Evolutionary conservation across 1,140 invertebrate species (phyloP).

Genomic region (Olivierus martensii): DNA sequence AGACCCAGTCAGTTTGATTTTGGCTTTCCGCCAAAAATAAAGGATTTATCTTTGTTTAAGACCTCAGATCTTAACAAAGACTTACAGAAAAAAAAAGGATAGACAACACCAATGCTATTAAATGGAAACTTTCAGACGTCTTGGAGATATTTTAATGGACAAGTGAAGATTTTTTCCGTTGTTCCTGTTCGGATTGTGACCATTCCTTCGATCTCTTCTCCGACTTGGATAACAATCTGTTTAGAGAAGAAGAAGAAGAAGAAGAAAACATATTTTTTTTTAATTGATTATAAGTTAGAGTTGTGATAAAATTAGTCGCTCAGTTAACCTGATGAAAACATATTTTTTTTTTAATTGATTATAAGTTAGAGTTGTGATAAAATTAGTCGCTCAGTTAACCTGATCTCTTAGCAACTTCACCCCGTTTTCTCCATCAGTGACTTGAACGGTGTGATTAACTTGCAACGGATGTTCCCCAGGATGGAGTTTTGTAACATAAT

Average conservation of each 20-base stretch:
- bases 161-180: slow-evolving; percentile 49
- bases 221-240: slow-evolving; percentile 52
- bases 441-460: slow-evolving; percentile 53
- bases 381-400: slow-evolving; percentile 29
- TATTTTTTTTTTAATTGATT: slow-evolving; percentile 1
- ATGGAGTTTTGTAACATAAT: slow-evolving; percentile 79
- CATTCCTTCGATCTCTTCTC: slow-evolving; percentile 80
- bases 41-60: too few species aligned
- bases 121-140: slow-evolving; percentile 28
- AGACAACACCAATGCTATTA: too few species aligned
- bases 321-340: slow-evolving; percentile 34
- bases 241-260: slow-evolving; percentile 12
- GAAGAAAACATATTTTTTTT: slow-evolving; percentile 1
- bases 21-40: too few species aligned
- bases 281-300: neutral
- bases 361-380: neutral
- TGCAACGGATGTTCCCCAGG: slow-evolving; percentile 72
- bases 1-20: too few species aligned
- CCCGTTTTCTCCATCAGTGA: slow-evolving; percentile 43
- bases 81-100: too few species aligned
- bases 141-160: slow-evolving; percentile 37
- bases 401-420: slow-evolving; percentile 49
- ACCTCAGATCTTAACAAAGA: too few species aligned
- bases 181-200: slow-evolving; percentile 71
- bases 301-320: slow-evolving; percentile 3